A percentile compares a stretch with the other conserved stretches of the same genome.
Evolutionary conservation across 2,888 invertebrate species (phyloP).

Genomic region (Drosophila hawaiiensis): DNA sequence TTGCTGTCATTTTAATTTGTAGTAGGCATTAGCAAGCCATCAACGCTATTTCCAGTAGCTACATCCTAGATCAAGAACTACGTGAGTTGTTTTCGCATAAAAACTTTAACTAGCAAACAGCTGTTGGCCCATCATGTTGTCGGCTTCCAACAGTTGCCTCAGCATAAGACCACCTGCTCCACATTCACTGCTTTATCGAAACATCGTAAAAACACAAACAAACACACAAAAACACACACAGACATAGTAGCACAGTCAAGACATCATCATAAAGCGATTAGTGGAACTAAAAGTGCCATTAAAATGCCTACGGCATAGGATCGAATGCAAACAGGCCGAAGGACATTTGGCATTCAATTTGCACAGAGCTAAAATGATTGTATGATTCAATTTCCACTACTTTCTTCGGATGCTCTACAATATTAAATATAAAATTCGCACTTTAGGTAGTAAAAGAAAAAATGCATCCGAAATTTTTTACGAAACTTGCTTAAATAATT

Average conservation of each 20-base stretch:
- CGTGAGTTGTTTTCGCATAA: constrained; percentile 36
- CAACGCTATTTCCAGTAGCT: constrained; percentile 25
- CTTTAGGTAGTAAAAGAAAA: neutral
- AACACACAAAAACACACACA: constrained; percentile 10
- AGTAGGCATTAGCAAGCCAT: constrained; percentile 32
- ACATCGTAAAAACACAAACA: constrained; percentile 23
- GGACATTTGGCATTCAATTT: constrained; percentile 37
- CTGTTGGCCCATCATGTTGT: constrained; percentile 27
- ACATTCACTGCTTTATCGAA: constrained; percentile 12
- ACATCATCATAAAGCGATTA: constrained; percentile 79
- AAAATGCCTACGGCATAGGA: constrained; percentile 61
- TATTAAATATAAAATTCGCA: neutral
- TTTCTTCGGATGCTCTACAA: neutral
- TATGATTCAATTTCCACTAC: constrained; percentile 49
- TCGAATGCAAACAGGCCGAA: constrained; percentile 35
- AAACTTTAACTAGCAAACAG: constrained; percentile 47
- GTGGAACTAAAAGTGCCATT: constrained; percentile 77
- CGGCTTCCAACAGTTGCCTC: constrained; percentile 17
- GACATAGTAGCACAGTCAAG: constrained; percentile 34
- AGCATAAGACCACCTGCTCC: constrained; percentile 43
- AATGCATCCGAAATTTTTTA: neutral
- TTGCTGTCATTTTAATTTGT: constrained; percentile 25
- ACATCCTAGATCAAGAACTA: constrained; percentile 14
- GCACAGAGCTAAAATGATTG: constrained; percentile 14
- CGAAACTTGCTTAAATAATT: neutral